Conservation (phyloP, 2,113 vertebrate genomes). For the Cacatua alba region DNA sequence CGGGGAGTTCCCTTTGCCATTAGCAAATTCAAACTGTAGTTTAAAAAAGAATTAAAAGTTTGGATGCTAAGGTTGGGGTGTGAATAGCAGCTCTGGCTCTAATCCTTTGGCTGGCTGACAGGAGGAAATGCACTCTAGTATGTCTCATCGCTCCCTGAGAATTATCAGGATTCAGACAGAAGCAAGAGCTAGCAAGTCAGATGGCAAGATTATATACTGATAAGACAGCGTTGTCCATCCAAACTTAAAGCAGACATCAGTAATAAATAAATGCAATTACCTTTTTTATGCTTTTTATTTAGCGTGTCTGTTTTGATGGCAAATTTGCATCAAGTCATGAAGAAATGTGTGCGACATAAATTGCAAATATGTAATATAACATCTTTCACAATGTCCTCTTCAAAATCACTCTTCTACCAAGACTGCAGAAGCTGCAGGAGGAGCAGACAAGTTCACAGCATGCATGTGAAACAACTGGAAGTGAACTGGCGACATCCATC, state of each 20-base stretch:
- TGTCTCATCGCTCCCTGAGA: neutral
- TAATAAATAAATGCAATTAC: neutral
- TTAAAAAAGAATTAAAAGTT: neutral
- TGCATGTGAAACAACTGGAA: neutral
- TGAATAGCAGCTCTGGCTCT: slow-evolving; percentile 16
- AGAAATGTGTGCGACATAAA: neutral
- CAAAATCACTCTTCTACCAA: neutral
- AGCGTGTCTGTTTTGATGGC: neutral
- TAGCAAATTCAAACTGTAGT: slow-evolving; percentile 36
- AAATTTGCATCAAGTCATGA: neutral
- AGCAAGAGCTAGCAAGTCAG: neutral
- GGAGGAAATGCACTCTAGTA: slow-evolving; percentile 1
- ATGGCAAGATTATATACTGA: neutral
- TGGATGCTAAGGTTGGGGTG: slow-evolving; percentile 41
- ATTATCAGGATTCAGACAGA: neutral
- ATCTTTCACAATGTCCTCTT: neutral
- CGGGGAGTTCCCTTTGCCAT: slow-evolving; percentile 43
- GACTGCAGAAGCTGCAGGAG: neutral
- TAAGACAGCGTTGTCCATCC: neutral
- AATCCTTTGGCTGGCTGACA: slow-evolving; percentile 45
- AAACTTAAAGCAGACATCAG: neutral
- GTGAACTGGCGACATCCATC: neutral
- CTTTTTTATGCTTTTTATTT: neutral
- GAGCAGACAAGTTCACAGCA: neutral
- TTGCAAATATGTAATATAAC: neutral